phyloP scores from a whole-genome alignment of 2,113 vertebrate species.

The Tricholaema leucomelas region DNA sequence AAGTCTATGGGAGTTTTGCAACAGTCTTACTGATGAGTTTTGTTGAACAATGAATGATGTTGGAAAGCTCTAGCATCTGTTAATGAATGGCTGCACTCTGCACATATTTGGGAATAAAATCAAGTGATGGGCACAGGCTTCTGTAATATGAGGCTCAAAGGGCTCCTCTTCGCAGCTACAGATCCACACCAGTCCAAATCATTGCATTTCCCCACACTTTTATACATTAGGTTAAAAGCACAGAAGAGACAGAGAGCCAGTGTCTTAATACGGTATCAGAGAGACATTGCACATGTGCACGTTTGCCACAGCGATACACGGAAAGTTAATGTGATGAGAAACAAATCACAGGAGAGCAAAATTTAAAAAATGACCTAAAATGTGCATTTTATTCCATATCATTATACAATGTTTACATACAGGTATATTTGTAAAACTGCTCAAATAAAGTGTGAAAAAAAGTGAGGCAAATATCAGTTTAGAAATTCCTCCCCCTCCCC shows the following conservation, averaged over 20 bases:
- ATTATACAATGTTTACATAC: slow-evolving; percentile 90
- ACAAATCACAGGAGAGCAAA: slow-evolving; percentile 67
- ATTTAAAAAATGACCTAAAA: slow-evolving; percentile 87
- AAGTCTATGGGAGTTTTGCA: not conserved
- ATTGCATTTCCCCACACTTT: not conserved
- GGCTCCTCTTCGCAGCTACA: not conserved
- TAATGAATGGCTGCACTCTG: not conserved
- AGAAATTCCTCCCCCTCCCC: slow-evolving; percentile 66
- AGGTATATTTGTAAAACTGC: slow-evolving; percentile 83
- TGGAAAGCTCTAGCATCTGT: not conserved
- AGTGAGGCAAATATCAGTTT: slow-evolving; percentile 74
- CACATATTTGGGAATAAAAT: not conserved
- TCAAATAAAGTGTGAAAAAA: slow-evolving; percentile 80
- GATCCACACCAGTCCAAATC: not conserved
- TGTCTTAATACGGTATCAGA: accelerated
- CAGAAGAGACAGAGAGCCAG: not conserved
- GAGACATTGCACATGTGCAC: accelerated
- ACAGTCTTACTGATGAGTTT: not conserved
- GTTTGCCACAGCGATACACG: not conserved
- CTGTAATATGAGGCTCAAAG: not conserved
- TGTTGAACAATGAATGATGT: not conserved
- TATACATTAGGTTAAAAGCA: not conserved
- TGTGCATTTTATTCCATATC: slow-evolving; percentile 90
- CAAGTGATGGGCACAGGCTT: not conserved
- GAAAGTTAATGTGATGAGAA: not conserved